Base-by-base conservation (phyloP, 1,140 invertebrate genomes). In the Paraescarpia echinospica region DNA sequence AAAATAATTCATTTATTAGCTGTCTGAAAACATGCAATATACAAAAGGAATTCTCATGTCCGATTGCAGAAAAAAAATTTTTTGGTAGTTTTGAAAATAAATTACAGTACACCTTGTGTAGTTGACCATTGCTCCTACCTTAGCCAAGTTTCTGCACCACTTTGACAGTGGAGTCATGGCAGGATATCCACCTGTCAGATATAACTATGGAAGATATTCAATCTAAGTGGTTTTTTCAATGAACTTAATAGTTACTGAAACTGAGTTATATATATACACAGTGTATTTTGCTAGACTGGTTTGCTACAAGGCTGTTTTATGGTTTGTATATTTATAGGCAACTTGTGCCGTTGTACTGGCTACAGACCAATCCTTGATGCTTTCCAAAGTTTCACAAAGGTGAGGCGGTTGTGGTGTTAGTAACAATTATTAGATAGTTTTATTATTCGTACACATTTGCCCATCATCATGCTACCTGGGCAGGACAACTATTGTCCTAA, bases 301-400 rank as follows among this genome's bases (percentile, higher is more conserved):
- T 27, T 77, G 48, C 48, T 51, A 51, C 18, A 51, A 51, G 59
- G 14, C 59, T 77, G 59, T 77, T 77, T 1, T 31, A 31, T 77
- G 8, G 22, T 77, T 77, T 77, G 59, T 41, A 12, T 41, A 41
- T 31, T 77, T 77, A 18, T 31, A 77, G 59, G 59, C 31, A 96
- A 96, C 93, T 92, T 96, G 9, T 96, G 96, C 92, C 94, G 96
- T 89, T 96, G 96, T 92, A 96, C 96, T 41, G 96, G 96, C 1
- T 96, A 96, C 92, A 93, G 96, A 93, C 94, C 96, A 35, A 96
- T 96, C 51, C 93, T 96, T 18, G 95, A 96, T 89, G 96, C 95
- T 1, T 95, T 95, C 91, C 94, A 94, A 92, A 94, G 95, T 18
- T 96, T 92, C 92, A 92, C 92, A 88, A 89, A 92, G 48, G 91